Evolutionary conservation across 2,113 vertebrate species (phyloP).

Genomic region (Indicator maculatus): DNA sequence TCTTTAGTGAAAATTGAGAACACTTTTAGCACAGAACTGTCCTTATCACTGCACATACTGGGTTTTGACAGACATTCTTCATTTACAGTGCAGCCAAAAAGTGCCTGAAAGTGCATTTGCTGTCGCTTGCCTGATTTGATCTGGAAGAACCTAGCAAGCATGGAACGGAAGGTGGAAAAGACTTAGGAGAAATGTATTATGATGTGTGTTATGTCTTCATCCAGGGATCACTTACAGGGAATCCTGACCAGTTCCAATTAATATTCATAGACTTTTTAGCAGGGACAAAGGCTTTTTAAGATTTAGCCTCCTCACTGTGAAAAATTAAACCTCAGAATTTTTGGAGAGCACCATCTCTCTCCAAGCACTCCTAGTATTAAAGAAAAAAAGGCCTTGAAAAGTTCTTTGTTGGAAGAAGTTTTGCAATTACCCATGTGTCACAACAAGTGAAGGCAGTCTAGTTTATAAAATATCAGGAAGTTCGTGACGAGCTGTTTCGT

Average conservation of each 20-base stretch:
- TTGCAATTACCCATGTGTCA: conserved; percentile 56
- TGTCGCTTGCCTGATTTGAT: conserved; percentile 19
- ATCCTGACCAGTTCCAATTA: conserved; percentile 12
- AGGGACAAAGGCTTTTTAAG: conserved; percentile 67
- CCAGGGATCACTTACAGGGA: conserved; percentile 36
- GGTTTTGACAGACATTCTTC: neutral
- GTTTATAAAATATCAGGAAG: conserved; percentile 54
- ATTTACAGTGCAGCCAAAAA: neutral
- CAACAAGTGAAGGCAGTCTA: conserved; percentile 8
- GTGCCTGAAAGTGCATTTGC: neutral
- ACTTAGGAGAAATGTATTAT: conserved; percentile 3
- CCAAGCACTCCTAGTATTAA: conserved; percentile 37
- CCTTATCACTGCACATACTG: neutral
- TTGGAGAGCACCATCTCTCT: conserved; percentile 17
- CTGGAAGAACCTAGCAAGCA: neutral
- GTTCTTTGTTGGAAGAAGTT: conserved; percentile 70
- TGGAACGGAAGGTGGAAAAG: neutral
- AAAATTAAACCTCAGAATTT: conserved; percentile 66
- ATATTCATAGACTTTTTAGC: neutral
- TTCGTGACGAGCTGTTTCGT: neutral
- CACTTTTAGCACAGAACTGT: neutral
- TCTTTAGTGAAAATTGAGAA: neutral
- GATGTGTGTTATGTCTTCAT: neutral
- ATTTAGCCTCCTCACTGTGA: conserved; percentile 59
- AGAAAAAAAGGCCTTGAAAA: conserved; percentile 59